phyloP scores from a whole-genome alignment of 2,797 vertebrate species.

The Gorsachius magnificus region DNA sequence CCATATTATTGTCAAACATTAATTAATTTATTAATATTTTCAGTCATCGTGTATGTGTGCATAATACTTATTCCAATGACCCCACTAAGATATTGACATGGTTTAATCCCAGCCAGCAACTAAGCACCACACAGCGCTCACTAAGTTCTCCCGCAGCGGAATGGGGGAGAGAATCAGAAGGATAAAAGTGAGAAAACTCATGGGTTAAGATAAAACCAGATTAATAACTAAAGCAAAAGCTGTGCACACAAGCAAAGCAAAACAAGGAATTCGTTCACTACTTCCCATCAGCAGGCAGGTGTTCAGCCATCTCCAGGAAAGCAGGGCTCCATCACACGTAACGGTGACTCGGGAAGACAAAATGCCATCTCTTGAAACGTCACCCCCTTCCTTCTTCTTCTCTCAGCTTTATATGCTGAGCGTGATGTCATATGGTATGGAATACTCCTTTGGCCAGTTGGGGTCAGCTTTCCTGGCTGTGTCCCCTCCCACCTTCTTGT shows the following conservation, averaged over 20 bases:
- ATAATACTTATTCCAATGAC: background rate
- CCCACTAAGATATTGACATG: background rate
- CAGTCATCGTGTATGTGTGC: background rate
- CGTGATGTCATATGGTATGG: background rate
- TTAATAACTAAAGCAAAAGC: background rate
- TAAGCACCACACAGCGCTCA: background rate
- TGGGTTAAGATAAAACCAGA: background rate
- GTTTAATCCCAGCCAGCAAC: background rate
- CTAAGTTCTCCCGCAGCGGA: background rate
- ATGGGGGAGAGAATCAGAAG: background rate
- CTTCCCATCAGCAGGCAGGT: background rate
- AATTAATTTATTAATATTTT: background rate
- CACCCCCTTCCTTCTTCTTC: background rate
- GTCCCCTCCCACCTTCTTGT: background rate
- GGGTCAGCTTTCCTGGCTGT: background rate
- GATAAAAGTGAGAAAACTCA: background rate
- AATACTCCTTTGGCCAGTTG: background rate
- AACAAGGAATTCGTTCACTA: background rate
- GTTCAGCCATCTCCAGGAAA: background rate
- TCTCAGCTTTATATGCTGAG: background rate
- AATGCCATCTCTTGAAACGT: too few species aligned
- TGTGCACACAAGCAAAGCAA: rapidly evolving
- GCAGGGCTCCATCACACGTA: background rate
- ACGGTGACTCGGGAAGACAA: background rate
- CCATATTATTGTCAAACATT: background rate